phyloP scores from a whole-genome alignment of 1,140 invertebrate genomes.

The Tachypleus tridentatus region DNA sequence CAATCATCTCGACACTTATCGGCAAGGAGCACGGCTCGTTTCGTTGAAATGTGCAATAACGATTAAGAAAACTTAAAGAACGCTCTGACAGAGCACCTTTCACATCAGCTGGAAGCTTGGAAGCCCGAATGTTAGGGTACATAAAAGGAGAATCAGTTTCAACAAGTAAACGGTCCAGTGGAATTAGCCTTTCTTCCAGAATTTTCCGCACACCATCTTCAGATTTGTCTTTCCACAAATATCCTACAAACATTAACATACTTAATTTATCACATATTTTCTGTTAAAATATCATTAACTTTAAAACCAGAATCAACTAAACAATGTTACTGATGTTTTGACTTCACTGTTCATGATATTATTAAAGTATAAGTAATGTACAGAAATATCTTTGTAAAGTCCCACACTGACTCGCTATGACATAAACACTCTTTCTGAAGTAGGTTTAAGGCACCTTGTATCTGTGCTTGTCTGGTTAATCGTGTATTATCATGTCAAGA shows the following conservation, averaged over 20 bases:
- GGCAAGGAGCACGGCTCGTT: conserved; percentile 91
- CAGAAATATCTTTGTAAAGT: no score
- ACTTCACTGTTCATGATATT: no score
- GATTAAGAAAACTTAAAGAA: conserved; percentile 48
- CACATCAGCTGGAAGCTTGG: conserved; percentile 71
- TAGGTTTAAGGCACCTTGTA: no score
- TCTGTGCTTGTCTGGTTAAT: no score
- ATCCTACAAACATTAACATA: conserved; percentile 40
- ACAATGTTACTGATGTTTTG: background rate
- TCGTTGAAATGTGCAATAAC: conserved; percentile 87
- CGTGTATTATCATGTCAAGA: no score
- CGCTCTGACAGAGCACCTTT: conserved; percentile 76
- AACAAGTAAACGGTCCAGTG: conserved; percentile 63
- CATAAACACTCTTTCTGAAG: no score
- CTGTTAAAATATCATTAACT: no score
- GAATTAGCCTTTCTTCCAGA: conserved; percentile 61
- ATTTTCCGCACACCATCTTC: conserved; percentile 74
- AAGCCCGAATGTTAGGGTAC: conserved; percentile 88
- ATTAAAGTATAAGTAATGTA: no score
- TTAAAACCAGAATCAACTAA: background rate
- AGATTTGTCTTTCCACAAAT: conserved; percentile 87
- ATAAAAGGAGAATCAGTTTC: conserved; percentile 92
- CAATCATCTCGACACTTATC: conserved; percentile 84
- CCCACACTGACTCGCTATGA: no score
- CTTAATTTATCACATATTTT: no score